These are phyloP conservation scores for Corydoras sp. DNA, from an alignment of 2,113 vertebrate genomes.

Conservation along the genomic window DNA sequence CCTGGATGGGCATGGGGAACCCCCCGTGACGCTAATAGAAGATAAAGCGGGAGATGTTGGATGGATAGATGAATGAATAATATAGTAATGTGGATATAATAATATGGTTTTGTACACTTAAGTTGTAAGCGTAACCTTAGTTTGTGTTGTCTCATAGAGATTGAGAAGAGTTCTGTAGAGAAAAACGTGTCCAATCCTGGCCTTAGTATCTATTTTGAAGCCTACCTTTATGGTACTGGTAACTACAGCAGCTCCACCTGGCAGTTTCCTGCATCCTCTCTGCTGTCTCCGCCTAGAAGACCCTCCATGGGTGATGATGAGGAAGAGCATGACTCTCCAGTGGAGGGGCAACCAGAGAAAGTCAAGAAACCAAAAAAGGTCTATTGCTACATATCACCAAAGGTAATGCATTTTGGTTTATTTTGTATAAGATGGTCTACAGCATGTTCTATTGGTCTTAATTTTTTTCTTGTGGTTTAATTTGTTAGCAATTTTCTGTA, in stretches of 20 bases:
- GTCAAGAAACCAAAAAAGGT: constrained; percentile 99
- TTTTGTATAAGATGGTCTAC: background rate
- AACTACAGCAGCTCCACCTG: constrained; percentile 81
- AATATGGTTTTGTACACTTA: too few relatives aligned
- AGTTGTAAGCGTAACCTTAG: background rate
- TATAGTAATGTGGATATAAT: too few relatives aligned
- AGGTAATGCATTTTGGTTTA: constrained; percentile 64
- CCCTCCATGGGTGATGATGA: constrained; percentile 84
- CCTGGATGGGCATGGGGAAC: too few relatives aligned
- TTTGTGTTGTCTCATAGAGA: constrained; percentile 65
- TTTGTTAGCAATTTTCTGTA: constrained; percentile 91
- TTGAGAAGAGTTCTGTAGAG: constrained; percentile 90
- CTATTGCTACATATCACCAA: constrained; percentile 98
- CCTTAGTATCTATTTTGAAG: constrained; percentile 94
- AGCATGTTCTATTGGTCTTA: background rate
- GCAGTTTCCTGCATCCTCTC: constrained; percentile 78
- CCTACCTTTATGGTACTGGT: constrained; percentile 86
- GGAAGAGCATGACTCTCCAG: constrained; percentile 81
- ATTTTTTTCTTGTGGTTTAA: background rate
- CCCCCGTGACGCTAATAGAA: too few relatives aligned
- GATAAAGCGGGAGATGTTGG: too few relatives aligned
- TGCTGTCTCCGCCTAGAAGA: constrained; percentile 78
- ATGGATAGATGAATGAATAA: too few relatives aligned
- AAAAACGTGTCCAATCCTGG: constrained; percentile 95
- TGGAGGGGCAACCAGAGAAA: constrained; percentile 84